Evolutionary conservation across 2,113 vertebrate genomes (phyloP), one percentile per base, ranked within the genome.

Genomic region (Bos javanicus): DNA sequence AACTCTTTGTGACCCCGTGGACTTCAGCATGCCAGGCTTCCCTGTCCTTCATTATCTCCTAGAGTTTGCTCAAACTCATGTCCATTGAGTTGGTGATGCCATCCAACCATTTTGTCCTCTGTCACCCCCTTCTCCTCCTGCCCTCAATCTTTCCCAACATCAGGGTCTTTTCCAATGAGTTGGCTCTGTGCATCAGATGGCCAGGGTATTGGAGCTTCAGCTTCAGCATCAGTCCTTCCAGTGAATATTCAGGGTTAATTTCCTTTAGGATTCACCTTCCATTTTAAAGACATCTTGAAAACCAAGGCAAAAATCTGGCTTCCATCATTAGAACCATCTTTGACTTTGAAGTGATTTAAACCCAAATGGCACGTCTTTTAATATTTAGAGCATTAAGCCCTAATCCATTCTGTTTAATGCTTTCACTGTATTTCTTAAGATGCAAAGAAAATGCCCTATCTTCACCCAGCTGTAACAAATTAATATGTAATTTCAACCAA

Each of bases 401-500:
- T 92, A 92, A 97, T 93, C 92, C 92, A 88, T 67, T 23, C 83
- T 82, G 33, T 85, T 92, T 92, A 62, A 67, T 95, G 57, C 28
- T 96, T 91, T 88, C 12, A 67, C 74, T 76, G 23, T 88, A 71
- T 84, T 95, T 81, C 82, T 95, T 84, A 76, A 95, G 62, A 97
- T 90, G 81, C 91, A 94, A 94, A 97, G 93, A 85, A 92, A 96
- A 94, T n/a, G 59, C 2, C 17, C 48, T 23, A 16, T 91, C 56
- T 87, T 86, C 84, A 82, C 26, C 4, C 97, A 98, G 78, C 87
- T 97, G 97, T 84, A 94, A 81, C 71, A 94, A 93, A 95, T 98
- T 98, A 95, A 95, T 95, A 95, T 94, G 94, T 95, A 90, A 97
- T 95, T 97, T 95, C 90, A 95, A 94, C 89, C 50, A 94, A 92